A percentile compares a stretch with the other conserved stretches of the same genome.
phyloP scores from a whole-genome alignment of 2,113 vertebrate species.

The Passer domesticus region DNA sequence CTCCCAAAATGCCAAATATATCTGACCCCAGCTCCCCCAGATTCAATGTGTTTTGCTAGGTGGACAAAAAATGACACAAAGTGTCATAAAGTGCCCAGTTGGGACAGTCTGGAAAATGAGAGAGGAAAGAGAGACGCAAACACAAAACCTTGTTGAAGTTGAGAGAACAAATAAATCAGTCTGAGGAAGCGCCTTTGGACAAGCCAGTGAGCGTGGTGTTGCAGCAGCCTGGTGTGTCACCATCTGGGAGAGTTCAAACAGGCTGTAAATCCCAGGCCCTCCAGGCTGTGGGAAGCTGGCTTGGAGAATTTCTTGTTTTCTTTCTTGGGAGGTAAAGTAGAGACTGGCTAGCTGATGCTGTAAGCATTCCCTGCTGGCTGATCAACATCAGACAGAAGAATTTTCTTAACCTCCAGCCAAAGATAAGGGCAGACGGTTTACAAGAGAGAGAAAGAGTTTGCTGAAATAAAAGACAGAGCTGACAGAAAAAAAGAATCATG shows the following conservation, averaged over 20 bases:
- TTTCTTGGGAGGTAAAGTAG: slow-evolving; percentile 60
- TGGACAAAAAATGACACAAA: not conserved
- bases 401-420: slow-evolving; percentile 63
- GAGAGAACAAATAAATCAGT: slow-evolving; percentile 66
- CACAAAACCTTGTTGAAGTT: not conserved
- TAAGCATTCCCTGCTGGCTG: slow-evolving; percentile 63
- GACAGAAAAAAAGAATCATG: not conserved
- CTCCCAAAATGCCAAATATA: not conserved
- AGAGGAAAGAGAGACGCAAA: not conserved
- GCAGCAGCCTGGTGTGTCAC: slow-evolving; percentile 26
- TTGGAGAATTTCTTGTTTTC: slow-evolving; percentile 68
- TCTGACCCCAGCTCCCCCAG: not conserved
- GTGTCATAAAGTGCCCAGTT: not conserved
- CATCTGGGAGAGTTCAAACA: slow-evolving; percentile 65
- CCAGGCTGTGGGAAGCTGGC: slow-evolving; percentile 44
- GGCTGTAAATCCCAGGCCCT: slow-evolving; percentile 49
- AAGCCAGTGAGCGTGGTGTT: slow-evolving; percentile 8
- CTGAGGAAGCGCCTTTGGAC: slow-evolving; percentile 56
- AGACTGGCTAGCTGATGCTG: slow-evolving; percentile 35
- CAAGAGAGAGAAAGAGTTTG: not conserved
- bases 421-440: not conserved
- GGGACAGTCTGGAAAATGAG: not conserved
- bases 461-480: not conserved
- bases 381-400: slow-evolving; percentile 41
- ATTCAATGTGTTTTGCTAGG: not conserved